Conservation (phyloP, 1,140 invertebrate species). For the Probaryconus sp. region DNA sequence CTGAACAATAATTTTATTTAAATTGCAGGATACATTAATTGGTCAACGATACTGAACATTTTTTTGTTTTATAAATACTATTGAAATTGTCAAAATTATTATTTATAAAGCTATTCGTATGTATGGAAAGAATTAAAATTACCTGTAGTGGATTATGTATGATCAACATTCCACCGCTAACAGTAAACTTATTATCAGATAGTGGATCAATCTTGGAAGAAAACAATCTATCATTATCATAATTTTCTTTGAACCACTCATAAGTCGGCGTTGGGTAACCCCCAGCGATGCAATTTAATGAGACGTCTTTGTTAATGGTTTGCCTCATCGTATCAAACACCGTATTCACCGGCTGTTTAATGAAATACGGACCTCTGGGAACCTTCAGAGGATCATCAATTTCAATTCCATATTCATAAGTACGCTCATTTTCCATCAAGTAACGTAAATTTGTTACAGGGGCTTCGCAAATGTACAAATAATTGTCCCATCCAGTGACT, state of each 20-base stretch:
- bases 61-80: too few species aligned
- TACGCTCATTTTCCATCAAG: constrained; percentile 86
- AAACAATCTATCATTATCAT: constrained; percentile 86
- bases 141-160: constrained; percentile 91
- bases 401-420: constrained; percentile 89
- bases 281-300: constrained; percentile 89
- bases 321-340: constrained; percentile 90
- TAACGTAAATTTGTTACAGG: constrained; percentile 83
- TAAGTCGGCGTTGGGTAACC: constrained; percentile 95
- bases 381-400: constrained; percentile 87
- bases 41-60: too few species aligned
- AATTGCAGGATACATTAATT: too few species aligned
- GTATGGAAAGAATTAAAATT: constrained; percentile 30
- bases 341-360: constrained; percentile 88
- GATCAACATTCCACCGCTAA: constrained; percentile 94
- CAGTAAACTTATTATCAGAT: constrained; percentile 85
- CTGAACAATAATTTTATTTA: too few species aligned
- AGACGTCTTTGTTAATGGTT: constrained; percentile 84
- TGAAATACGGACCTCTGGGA: constrained; percentile 92
- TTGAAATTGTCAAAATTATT: too few species aligned
- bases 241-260: constrained; percentile 94
- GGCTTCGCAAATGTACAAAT: constrained; percentile 94
- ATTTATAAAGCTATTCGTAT: constrained; percentile 11
- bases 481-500: constrained; percentile 85
- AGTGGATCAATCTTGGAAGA: constrained; percentile 88